phyloP scores from a whole-genome alignment of 1,140 invertebrate genomes.

The Ericerus pela region DNA sequence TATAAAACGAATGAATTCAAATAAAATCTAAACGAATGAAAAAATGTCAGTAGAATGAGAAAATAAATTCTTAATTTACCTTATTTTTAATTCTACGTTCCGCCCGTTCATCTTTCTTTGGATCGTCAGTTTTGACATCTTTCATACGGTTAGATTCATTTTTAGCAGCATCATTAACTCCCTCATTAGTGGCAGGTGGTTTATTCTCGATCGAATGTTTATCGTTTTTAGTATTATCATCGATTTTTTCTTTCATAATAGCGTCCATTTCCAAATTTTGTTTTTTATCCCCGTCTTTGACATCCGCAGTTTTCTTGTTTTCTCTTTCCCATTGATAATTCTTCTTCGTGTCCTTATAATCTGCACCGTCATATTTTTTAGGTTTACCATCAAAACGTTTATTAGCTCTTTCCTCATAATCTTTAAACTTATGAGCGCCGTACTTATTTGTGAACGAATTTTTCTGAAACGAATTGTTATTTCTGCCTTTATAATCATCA shows the following conservation, averaged over 20 bases:
- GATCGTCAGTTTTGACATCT: constrained; percentile 33
- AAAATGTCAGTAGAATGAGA: not conserved
- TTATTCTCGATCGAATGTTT: not conserved
- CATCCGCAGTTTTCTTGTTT: constrained; percentile 15
- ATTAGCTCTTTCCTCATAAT: not conserved
- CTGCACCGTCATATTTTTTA: constrained; percentile 30
- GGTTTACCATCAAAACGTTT: constrained; percentile 12
- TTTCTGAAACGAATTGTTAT: not conserved
- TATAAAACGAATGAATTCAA: constrained; percentile 28
- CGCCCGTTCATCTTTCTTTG: constrained; percentile 38
- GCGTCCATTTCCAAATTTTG: constrained; percentile 9
- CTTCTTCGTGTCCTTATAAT: constrained; percentile 33
- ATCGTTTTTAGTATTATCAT: constrained; percentile 3
- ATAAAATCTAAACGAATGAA: not conserved
- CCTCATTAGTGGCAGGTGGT: not conserved
- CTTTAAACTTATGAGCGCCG: not conserved
- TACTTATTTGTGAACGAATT: not conserved
- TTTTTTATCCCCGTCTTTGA: constrained; percentile 16
- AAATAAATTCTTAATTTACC: constrained; percentile 30
- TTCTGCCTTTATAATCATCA: not conserved
- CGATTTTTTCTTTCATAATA: constrained; percentile 11
- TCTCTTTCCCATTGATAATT: constrained; percentile 15
- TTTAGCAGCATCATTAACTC: too few species aligned
- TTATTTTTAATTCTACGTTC: constrained; percentile 51
- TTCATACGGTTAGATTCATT: not conserved